These are phyloP conservation scores for Heliothis peltigera DNA, from an alignment of 2,888 invertebrate genomes.

Conservation along the genomic window DNA sequence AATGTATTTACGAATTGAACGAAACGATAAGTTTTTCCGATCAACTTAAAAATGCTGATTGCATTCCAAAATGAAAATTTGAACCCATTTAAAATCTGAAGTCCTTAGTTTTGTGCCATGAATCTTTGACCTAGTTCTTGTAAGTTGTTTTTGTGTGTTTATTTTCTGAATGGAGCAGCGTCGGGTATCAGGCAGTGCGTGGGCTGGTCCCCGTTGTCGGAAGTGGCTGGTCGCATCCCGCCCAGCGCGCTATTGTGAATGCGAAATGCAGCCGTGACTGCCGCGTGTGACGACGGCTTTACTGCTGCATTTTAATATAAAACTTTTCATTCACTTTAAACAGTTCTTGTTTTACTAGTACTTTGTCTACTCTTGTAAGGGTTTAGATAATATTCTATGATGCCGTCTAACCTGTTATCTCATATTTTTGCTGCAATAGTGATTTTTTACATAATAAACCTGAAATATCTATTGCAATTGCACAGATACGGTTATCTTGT, in stretches of 20 bases:
- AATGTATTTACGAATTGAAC: slow-evolving; percentile 3
- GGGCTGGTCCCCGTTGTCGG: slow-evolving; percentile 70
- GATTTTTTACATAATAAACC: slow-evolving; percentile 23
- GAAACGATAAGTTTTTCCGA: slow-evolving; percentile 14
- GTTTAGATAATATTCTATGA: slow-evolving; percentile 25
- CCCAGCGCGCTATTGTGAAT: slow-evolving; percentile 70
- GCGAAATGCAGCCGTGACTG: slow-evolving; percentile 77
- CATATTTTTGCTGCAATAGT: background rate
- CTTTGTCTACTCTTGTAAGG: slow-evolving; percentile 6
- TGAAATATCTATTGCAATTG: slow-evolving; percentile 13
- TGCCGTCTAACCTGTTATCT: background rate
- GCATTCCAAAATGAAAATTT: slow-evolving; percentile 24
- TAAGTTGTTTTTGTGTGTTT: slow-evolving; percentile 26
- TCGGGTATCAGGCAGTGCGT: slow-evolving; percentile 56
- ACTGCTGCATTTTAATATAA: slow-evolving; percentile 64
- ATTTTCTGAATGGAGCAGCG: slow-evolving; percentile 37
- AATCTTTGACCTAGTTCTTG: slow-evolving; percentile 41
- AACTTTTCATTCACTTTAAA: slow-evolving; percentile 50
- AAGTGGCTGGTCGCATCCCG: slow-evolving; percentile 73
- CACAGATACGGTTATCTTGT: slow-evolving; percentile 24
- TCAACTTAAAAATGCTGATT: slow-evolving; percentile 25
- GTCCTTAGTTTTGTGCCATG: slow-evolving; percentile 10
- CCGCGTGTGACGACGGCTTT: slow-evolving; percentile 67
- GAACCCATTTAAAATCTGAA: slow-evolving; percentile 23
- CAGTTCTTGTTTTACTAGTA: slow-evolving; percentile 26